Conservation (phyloP, 1,140 invertebrate genomes). For the Diachasmimorpha longicaudata region DNA sequence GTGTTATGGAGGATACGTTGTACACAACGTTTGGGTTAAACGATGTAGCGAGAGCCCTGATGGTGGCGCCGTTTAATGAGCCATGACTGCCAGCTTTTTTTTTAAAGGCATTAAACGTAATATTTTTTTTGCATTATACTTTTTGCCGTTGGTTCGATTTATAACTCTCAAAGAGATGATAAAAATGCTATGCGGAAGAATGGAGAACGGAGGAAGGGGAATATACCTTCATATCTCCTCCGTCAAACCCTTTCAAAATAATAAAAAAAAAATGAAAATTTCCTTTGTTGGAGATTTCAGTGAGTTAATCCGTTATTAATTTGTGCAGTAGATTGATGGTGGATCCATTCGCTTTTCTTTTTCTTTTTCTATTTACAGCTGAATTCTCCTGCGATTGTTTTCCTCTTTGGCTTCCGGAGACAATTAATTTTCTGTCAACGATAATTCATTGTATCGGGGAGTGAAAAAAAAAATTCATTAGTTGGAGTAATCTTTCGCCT, state of each 20-base stretch:
- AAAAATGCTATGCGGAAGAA: not conserved
- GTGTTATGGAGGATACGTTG: slow-evolving; percentile 11
- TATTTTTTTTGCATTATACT: slow-evolving; percentile 10
- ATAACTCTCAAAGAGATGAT: slow-evolving; percentile 8
- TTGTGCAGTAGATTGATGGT: not conserved
- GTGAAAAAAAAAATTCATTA: not conserved
- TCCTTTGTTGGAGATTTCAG: not conserved
- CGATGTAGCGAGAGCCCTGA: slow-evolving; percentile 3
- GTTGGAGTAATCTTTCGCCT: not conserved
- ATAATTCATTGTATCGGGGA: too few relatives aligned
- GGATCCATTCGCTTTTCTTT: not conserved
- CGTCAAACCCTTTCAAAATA: not conserved
- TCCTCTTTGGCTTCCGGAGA: not conserved
- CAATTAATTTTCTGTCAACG: not conserved
- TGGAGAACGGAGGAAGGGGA: not conserved
- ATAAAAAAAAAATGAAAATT: not conserved
- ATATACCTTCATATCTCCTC: not conserved
- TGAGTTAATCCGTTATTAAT: not conserved
- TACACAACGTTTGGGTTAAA: slow-evolving; percentile 5
- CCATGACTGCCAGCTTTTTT: slow-evolving; percentile 19
- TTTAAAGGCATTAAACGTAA: not conserved
- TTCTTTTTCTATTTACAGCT: not conserved
- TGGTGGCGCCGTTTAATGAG: slow-evolving; percentile 29
- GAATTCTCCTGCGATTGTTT: too few relatives aligned
- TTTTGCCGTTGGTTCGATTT: not conserved